Evolutionary conservation across 2,797 vertebrate species (phyloP), one percentile per base, ranked within the genome.

Genomic region (Syngnathus rostellatus): DNA sequence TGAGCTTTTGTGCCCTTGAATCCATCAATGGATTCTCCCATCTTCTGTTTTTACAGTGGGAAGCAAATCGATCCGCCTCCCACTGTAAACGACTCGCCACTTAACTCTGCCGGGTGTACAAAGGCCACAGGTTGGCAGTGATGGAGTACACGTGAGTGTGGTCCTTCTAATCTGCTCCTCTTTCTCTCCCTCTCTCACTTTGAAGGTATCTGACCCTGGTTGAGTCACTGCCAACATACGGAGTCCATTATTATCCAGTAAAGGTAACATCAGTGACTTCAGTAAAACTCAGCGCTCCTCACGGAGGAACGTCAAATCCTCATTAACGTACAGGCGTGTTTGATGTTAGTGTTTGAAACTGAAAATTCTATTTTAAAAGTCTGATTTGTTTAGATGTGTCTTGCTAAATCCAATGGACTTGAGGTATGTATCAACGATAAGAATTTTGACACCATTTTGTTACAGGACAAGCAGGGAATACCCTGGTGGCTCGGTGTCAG

Each of bases 401-500:
- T 31, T 31, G 31, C 31, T 4, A 31, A 4, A 31, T 31, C 31
- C 31, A 31, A 31, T 3, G 31, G 31, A 31, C 3, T 31, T 31
- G 31, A 31, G 31, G 31, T 31, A 31, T 31, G 31, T 31, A 31
- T 31, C 31, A 31, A 31, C 31, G 3, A 31, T 31, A 31, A 31
- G 3, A 31, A 31, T 31, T 31, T 31, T 31, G 31, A 31, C 3
- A 31, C 31, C 0, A 31, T 4, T 72, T 38, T 83, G 80, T 86
- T 87, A 71, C 88, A 99, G 97, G 97, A 99, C 89, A 99, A 99
- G 85, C 95, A 97, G 84, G 95, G 94, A 76, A 91, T 99, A 77
- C 97, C 96, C 0, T 99, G 97, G 97, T 99, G 97, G 97, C 90
- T 99, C 80, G 97, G 97, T 76, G 94, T 98, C 81, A 93, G 96